Evolutionary conservation across 1,140 invertebrate species (phyloP).

Genomic region (Ceratina japonica): DNA sequence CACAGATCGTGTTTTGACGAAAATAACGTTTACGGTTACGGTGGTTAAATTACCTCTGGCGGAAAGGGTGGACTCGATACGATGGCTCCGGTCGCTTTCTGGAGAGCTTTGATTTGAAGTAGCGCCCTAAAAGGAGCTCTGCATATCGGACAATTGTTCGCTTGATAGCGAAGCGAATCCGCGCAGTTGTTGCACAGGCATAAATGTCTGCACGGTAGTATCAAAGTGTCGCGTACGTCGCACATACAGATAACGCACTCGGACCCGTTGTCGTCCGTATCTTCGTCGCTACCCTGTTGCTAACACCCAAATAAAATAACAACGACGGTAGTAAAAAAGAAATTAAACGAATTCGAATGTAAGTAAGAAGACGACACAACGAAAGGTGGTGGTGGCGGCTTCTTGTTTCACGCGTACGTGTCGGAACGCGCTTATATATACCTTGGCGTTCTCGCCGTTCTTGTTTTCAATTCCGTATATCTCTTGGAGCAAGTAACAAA

Average conservation of each 20-base stretch:
- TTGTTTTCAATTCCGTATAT: slow-evolving; percentile 99
- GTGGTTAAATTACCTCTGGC: slow-evolving; percentile 78
- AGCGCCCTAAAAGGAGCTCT: slow-evolving; percentile 97
- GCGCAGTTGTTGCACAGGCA: slow-evolving; percentile 98
- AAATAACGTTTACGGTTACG: too few species aligned
- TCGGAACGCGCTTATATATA: too few species aligned
- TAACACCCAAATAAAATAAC: slow-evolving; percentile 44
- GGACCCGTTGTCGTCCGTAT: slow-evolving; percentile 96
- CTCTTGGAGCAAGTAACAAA: slow-evolving; percentile 98
- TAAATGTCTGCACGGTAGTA: slow-evolving; percentile 98
- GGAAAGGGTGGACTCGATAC: slow-evolving; percentile 78
- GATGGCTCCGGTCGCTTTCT: slow-evolving; percentile 84
- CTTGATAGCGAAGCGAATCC: slow-evolving; percentile 97
- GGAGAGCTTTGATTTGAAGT: slow-evolving; percentile 96
- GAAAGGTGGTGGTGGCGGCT: too few species aligned
- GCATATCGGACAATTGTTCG: slow-evolving; percentile 99
- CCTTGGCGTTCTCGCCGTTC: slow-evolving; percentile 87
- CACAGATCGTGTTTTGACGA: too few species aligned
- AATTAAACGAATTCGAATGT: slow-evolving; percentile 17
- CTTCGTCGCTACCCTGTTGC: slow-evolving; percentile 89
- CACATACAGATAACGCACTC: slow-evolving; percentile 99
- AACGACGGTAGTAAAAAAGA: background rate
- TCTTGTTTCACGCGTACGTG: too few species aligned
- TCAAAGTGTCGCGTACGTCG: slow-evolving; percentile 97
- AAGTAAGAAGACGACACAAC: too few species aligned